These are phyloP conservation scores for Odontamblyopus rebecca DNA, from an alignment of 2,797 vertebrate genomes.

Conservation along the genomic window DNA sequence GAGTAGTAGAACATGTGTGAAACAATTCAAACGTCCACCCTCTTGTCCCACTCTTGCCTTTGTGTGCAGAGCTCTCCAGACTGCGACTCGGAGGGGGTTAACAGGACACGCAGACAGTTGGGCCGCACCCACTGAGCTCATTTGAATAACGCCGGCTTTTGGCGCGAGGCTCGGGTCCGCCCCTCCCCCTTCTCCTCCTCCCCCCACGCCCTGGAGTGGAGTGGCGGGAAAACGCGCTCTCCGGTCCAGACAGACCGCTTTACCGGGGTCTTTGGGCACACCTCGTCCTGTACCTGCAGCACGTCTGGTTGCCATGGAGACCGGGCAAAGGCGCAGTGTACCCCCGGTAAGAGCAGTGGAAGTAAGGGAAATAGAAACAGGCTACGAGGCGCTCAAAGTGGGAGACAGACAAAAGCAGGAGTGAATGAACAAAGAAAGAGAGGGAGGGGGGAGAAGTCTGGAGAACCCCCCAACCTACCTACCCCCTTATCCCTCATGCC, in stretches of 20 bases:
- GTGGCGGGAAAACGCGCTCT: conserved; percentile 69
- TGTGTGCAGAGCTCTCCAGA: conserved; percentile 43
- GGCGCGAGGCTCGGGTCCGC: conserved; percentile 60
- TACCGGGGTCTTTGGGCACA: conserved; percentile 15
- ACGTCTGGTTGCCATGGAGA: conserved; percentile 35
- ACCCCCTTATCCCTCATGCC: conserved; percentile 34
- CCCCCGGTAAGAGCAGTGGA: not conserved
- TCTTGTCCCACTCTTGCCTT: conserved; percentile 30
- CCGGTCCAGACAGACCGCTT: conserved; percentile 11
- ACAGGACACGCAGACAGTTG: conserved; percentile 74
- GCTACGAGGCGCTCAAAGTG: conserved; percentile 59
- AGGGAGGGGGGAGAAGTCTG: conserved; percentile 60
- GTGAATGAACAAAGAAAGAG: conserved; percentile 67
- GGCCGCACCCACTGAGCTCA: conserved; percentile 72
- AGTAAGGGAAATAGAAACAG: conserved; percentile 22
- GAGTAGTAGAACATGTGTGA: conserved; percentile 12
- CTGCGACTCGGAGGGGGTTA: conserved; percentile 62
- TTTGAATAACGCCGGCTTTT: conserved; percentile 76
- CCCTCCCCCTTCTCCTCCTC: conserved; percentile 61
- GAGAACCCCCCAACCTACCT: conserved; percentile 37
- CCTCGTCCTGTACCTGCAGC: conserved; percentile 35
- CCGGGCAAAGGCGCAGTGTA: conserved; percentile 10
- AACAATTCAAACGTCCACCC: conserved; percentile 11
- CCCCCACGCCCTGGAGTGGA: conserved; percentile 39
- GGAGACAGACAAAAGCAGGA: conserved; percentile 50